Evolutionary conservation across 2,888 invertebrate genomes (phyloP), one percentile per base, ranked within the genome.

Genomic region (Cylloceria caligata): DNA sequence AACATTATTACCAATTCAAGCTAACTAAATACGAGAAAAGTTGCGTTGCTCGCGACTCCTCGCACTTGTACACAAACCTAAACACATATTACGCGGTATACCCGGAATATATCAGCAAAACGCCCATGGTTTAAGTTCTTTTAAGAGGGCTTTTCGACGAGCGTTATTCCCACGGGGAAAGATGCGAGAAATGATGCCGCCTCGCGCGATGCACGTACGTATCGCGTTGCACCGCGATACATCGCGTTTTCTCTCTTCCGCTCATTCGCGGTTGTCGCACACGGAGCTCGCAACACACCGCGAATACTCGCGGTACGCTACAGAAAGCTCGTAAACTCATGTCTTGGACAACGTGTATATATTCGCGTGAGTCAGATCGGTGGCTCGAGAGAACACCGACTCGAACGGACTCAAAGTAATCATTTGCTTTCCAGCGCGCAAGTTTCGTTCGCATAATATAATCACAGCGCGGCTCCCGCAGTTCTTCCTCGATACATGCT

Each of bases 101-200:
- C n/a, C 30, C 16, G 13, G 30, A 30, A 21, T 68, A 27, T 68
- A 60, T 68, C 36, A 45, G 55, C 57, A 42, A 57, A 57, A 57
- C 55, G 42, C 13, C 36, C 52, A 45, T 62, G 73, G 67, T 39
- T 13, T 34, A 67, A 4, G 30, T 57, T 52, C n/a, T 73, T 80
- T 80, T 52, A 68, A 62, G 62, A 72, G 71, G 34, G 42, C 68
- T 80, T 62, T 73, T 80, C 67, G 60, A 39, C 49, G 42, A 52
- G 62, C 60, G 62, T 80, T 73, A 62, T 78, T 80, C 60, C 79
- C 79, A 73, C 79, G 72, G 47, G 68, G 21, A 68, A 80, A 80
- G 67, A 74, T 55, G 67, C 55, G 39, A 60, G 49, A 79, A 80
- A 73, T 74, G 62, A 13, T 67, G 47, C 72, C 55, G 45, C 42